A percentile compares a stretch with the other conserved stretches of the same genome.
Conservation (phyloP, 2,113 vertebrate species). For the Ovis canadensis region DNA sequence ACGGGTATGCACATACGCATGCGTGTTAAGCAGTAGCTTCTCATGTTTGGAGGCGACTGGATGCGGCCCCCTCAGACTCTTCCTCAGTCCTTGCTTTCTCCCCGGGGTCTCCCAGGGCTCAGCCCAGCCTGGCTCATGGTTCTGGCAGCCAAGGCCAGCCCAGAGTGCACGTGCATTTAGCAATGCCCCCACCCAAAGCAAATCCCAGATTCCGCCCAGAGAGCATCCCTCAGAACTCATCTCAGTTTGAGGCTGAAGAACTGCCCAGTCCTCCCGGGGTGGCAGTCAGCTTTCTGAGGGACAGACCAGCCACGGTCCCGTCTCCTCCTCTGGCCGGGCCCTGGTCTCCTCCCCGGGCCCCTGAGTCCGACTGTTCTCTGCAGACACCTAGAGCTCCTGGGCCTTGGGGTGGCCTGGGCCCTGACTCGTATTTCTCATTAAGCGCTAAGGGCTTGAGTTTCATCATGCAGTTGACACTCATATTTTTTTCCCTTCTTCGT, state of each 20-base stretch:
- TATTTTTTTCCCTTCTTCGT: neutral
- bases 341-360: neutral
- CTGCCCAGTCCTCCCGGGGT: neutral
- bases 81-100: neutral
- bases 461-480: conserved; percentile 60
- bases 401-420: conserved; percentile 26
- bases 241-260: too few species aligned
- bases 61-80: accelerated
- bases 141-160: neutral
- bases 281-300: neutral
- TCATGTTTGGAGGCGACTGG: neutral
- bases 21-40: neutral
- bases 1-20: accelerated
- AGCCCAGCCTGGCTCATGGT: accelerated
- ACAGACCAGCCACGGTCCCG: accelerated
- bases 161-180: neutral
- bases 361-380: conserved; percentile 43
- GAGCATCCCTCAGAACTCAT: accelerated
- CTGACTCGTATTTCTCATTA: conserved; percentile 37
- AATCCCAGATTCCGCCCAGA: neutral
- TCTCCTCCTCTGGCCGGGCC: accelerated
- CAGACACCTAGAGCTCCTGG: conserved; percentile 41
- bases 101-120: neutral
- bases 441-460: conserved; percentile 58
- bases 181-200: neutral